Conservation (phyloP, 1,140 invertebrate species). For the Bombus pyrosoma region DNA sequence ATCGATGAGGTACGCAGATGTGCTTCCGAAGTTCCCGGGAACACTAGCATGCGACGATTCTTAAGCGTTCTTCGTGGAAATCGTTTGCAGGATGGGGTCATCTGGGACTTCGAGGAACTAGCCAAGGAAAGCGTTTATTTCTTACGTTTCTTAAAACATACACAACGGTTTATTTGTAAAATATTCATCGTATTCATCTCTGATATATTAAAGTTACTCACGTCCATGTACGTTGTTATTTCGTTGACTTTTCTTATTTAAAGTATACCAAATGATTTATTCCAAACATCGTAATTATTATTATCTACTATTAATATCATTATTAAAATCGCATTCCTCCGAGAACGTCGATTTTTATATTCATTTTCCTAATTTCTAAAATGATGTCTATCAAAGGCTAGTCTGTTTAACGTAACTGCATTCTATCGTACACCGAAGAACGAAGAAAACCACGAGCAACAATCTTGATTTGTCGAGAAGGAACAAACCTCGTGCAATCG, state of each 20-base stretch:
- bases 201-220: no score
- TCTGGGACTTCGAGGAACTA: neutral
- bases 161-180: neutral
- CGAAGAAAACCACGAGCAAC: neutral
- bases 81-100: slow-evolving; percentile 22
- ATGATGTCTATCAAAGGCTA: neutral
- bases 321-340: neutral
- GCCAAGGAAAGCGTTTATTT: neutral
- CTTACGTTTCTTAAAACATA: neutral
- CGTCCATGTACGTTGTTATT: no score
- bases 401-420: neutral
- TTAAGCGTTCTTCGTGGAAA: slow-evolving; percentile 38
- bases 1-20: slow-evolving; percentile 63
- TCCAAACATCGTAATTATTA: no score
- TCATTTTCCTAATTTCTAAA: neutral
- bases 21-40: slow-evolving; percentile 48
- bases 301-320: neutral
- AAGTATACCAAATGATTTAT: no score
- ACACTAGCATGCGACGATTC: slow-evolving; percentile 30
- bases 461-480: neutral
- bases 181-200: neutral
- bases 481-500: neutral
- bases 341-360: neutral
- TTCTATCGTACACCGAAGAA: neutral
- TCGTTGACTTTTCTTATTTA: no score